Conservation (phyloP, 2,113 vertebrate species). For the Cyphomyrus plagiostoma region DNA sequence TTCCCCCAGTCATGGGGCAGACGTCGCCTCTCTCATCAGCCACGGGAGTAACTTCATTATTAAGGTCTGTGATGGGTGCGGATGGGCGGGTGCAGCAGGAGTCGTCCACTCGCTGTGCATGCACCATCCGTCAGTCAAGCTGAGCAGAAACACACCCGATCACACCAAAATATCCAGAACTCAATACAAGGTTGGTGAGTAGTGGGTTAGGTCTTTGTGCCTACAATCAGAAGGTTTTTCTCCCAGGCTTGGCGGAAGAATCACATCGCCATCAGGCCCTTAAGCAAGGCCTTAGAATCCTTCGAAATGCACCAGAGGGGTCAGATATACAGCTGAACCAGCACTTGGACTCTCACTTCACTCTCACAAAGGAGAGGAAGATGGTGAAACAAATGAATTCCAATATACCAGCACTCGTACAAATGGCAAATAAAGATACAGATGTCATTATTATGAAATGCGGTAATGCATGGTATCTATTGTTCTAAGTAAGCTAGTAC, state of each 20-base stretch:
- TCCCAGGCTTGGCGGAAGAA: not conserved
- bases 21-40: not conserved
- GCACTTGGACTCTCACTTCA: not conserved
- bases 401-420: not conserved
- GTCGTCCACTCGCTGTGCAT: not conserved
- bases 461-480: not conserved
- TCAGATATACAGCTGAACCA: not conserved
- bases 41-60: not conserved
- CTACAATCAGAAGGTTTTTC: not conserved
- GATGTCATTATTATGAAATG: not conserved
- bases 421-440: not conserved
- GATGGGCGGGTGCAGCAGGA: not conserved
- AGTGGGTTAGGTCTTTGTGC: not conserved
- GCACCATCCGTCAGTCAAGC: not conserved
- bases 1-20: not conserved
- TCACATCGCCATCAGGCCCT: not conserved
- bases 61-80: not conserved
- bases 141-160: not conserved
- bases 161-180: not conserved
- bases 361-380: not conserved
- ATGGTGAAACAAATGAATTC: not conserved
- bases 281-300: not conserved
- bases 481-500: not conserved
- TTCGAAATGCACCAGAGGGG: not conserved
- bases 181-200: not conserved